These are phyloP conservation scores for Selenia dentaria DNA, from an alignment of 2,888 invertebrate species.

Conservation along the genomic window DNA sequence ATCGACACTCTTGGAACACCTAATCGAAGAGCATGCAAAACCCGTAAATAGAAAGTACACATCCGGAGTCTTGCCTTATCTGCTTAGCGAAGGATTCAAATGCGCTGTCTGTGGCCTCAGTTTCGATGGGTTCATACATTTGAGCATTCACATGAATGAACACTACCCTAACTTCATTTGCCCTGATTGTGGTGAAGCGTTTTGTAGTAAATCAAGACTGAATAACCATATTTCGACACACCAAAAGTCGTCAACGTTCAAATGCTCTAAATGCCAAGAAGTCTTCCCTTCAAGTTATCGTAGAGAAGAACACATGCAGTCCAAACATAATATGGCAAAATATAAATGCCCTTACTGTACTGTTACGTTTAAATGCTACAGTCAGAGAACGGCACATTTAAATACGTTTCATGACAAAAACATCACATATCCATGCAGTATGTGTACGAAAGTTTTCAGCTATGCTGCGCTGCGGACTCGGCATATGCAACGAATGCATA, in stretches of 20 bases:
- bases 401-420: slow-evolving; percentile 32
- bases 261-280: slow-evolving; percentile 61
- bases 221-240: slow-evolving; percentile 8
- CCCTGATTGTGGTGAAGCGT: slow-evolving; percentile 2
- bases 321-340: slow-evolving; percentile 50
- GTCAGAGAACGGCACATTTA: slow-evolving; percentile 44
- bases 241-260: slow-evolving; percentile 26
- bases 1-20: slow-evolving; percentile 56
- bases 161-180: slow-evolving; percentile 10
- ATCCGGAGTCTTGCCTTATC: slow-evolving; percentile 57
- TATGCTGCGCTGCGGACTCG: slow-evolving; percentile 53
- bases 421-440: slow-evolving; percentile 63
- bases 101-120: slow-evolving; percentile 58
- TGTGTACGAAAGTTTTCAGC: slow-evolving; percentile 65
- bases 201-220: slow-evolving; percentile 7
- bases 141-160: slow-evolving; percentile 57
- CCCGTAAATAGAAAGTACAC: slow-evolving; percentile 40
- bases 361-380: slow-evolving; percentile 52
- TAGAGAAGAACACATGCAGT: slow-evolving; percentile 52
- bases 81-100: slow-evolving; percentile 46
- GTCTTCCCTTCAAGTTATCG: slow-evolving; percentile 48
- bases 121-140: slow-evolving; percentile 59
- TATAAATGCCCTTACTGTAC: slow-evolving; percentile 37
- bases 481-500: slow-evolving; percentile 65
- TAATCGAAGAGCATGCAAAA: slow-evolving; percentile 28